Evolutionary conservation across 2,888 invertebrate species (phyloP), one percentile per base, ranked within the genome.

Genomic region (Carpatolechia fugitivella): DNA sequence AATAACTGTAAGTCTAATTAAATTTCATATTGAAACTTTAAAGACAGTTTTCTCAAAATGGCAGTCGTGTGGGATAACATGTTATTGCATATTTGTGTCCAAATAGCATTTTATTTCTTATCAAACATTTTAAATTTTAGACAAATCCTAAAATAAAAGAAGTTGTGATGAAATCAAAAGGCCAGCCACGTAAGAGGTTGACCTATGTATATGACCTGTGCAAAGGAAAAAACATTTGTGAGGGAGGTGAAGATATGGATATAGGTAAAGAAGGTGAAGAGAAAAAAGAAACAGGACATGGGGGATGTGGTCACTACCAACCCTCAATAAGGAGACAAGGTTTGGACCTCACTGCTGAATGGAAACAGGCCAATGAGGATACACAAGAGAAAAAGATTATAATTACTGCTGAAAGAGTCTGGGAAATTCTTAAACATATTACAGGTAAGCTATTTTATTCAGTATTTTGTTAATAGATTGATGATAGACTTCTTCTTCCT

Each of bases 281-380:
- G 48, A 86, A 93, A 81, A 81, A 73, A 63, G 92, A 92, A 13
- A 85, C 91, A 6, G 93, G 93, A 0, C 98, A 99, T 78, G 98
- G 99, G 52, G 99, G 99, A 72, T 99, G 99, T 87, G 99, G 99
- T 68, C 94, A 99, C 65, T 99, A 98, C 76, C 99, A 99, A 78
- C 99, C 99, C 0, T 96, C 95, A 54, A 96, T 99, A 52, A 92
- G 97, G 58, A 91, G 98, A 56, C 93, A 93, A 35, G 99, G 99
- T 0, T 90, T 99, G 44, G 99, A 99, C 70, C 91, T 99, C 40
- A 94, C 95, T 0, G 99, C 99, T 0, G 99, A 99, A 85, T 99
- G 99, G 99, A 99, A 98, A 85, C 96, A 99, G 80, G 94, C 97
- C 0, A 99, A 99, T 85, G 99, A 99, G 89, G 99, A 99, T 74